These are phyloP conservation scores for Australoheros scitulus DNA, from an alignment of 2,113 vertebrate species.

Conservation along the genomic window DNA sequence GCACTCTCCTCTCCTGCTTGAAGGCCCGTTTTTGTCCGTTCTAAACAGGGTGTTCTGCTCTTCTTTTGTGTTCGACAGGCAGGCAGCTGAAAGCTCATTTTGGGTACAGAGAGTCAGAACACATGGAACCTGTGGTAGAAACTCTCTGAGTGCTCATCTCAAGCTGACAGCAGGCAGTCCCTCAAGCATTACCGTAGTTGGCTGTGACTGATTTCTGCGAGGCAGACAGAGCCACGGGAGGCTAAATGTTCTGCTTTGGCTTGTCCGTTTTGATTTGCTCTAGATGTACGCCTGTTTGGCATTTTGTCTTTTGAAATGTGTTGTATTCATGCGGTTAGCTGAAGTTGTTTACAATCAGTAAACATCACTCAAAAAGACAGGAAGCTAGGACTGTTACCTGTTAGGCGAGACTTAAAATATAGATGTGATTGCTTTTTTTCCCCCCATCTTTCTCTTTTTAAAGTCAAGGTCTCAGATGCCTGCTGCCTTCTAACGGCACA, in stretches of 20 bases:
- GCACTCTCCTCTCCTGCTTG: background rate
- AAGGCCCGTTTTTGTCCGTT: constrained; percentile 17
- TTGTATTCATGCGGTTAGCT: constrained; percentile 19
- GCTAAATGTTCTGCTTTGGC: constrained; percentile 67
- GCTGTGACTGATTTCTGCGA: constrained; percentile 71
- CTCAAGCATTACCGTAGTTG: constrained; percentile 66
- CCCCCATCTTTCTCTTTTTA: background rate
- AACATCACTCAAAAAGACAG: constrained; percentile 8
- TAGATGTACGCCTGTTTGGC: constrained; percentile 53
- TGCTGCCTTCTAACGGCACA: constrained; percentile 14
- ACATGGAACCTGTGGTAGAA: constrained; percentile 63
- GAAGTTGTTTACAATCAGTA: constrained; percentile 29
- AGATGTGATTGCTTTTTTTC: background rate
- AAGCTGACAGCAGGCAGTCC: constrained; percentile 71
- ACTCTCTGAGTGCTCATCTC: constrained; percentile 65
- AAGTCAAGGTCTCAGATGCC: background rate
- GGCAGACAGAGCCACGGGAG: constrained; percentile 67
- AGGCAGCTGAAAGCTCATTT: constrained; percentile 71
- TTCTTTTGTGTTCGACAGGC: constrained; percentile 41
- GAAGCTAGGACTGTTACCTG: background rate
- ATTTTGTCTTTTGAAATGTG: constrained; percentile 48
- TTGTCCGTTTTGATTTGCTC: constrained; percentile 72
- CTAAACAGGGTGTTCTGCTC: constrained; percentile 48
- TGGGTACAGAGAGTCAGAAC: constrained; percentile 59
- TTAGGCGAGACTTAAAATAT: background rate